These are phyloP conservation scores for Scaptodrosophila latifasciaeformis DNA, from an alignment of 2,888 invertebrate species.

Conservation along the genomic window DNA sequence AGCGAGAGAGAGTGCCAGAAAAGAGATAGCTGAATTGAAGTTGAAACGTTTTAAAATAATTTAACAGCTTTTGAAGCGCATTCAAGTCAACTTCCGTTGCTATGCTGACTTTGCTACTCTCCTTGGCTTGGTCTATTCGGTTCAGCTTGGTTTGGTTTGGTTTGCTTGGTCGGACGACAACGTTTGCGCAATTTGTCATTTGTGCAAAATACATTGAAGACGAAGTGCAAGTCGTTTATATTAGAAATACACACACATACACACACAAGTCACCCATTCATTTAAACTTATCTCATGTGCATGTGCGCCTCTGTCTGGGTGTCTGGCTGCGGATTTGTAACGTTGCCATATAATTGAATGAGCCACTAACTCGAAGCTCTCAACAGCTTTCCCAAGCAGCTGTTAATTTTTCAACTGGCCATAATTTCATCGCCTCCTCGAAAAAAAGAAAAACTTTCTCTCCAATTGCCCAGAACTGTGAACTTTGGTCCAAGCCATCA, in stretches of 20 bases:
- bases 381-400: slow-evolving; percentile 29
- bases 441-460: too few species aligned
- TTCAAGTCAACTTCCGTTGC: slow-evolving; percentile 65
- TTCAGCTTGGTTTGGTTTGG: too few species aligned
- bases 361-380: slow-evolving; percentile 21
- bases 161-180: slow-evolving; percentile 26
- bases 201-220: slow-evolving; percentile 53
- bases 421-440: background rate
- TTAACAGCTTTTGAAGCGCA: slow-evolving; percentile 69
- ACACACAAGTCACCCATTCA: slow-evolving; percentile 24
- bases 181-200: slow-evolving; percentile 66
- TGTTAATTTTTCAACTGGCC: slow-evolving; percentile 19
- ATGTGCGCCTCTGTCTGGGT: background rate
- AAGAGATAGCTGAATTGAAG: slow-evolving; percentile 16
- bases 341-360: background rate
- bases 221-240: slow-evolving; percentile 46
- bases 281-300: background rate
- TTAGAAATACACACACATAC: slow-evolving; percentile 17
- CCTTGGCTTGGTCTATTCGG: slow-evolving; percentile 4
- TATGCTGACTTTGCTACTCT: slow-evolving; percentile 36
- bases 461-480: too few species aligned
- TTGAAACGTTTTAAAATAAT: slow-evolving; percentile 65
- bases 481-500: too few species aligned
- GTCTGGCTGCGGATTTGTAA: background rate
- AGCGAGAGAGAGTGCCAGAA: slow-evolving; percentile 3